Conservation (phyloP, 2,797 vertebrate genomes). For the Galago senegalensis region DNA sequence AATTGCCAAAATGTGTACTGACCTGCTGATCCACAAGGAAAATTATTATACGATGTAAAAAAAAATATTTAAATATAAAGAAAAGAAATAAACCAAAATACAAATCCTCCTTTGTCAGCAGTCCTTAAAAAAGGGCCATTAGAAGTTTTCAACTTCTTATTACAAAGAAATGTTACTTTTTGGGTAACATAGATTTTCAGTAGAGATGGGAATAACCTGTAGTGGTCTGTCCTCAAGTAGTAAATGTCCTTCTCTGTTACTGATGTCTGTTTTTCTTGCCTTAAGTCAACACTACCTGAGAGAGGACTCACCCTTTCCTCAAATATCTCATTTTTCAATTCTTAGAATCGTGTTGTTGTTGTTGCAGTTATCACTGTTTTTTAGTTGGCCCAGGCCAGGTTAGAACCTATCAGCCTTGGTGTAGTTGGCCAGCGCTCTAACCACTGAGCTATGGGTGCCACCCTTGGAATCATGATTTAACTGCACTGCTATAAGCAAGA, state of each 20-base stretch:
- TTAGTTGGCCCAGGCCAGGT: no score
- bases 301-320: not conserved
- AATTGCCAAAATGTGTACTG: constrained; percentile 70
- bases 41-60: constrained; percentile 35
- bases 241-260: not conserved
- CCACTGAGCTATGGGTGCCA: no score
- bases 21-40: constrained; percentile 58
- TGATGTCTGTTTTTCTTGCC: not conserved
- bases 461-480: constrained; percentile 44
- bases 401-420: no score
- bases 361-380: no score
- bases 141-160: not conserved
- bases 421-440: no score
- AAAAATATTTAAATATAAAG: constrained; percentile 37
- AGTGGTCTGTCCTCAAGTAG: not conserved
- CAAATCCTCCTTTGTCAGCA: not conserved
- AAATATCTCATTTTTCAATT: constrained; percentile 10
- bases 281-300: not conserved
- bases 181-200: constrained; percentile 10
- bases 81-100: not conserved
- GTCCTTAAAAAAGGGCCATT: not conserved
- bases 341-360: constrained; percentile 5
- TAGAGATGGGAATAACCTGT: not conserved
- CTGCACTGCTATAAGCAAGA: not conserved
- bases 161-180: constrained; percentile 1